Evolutionary conservation across 2,113 vertebrate species (phyloP).

Genomic region (Esox niger): DNA sequence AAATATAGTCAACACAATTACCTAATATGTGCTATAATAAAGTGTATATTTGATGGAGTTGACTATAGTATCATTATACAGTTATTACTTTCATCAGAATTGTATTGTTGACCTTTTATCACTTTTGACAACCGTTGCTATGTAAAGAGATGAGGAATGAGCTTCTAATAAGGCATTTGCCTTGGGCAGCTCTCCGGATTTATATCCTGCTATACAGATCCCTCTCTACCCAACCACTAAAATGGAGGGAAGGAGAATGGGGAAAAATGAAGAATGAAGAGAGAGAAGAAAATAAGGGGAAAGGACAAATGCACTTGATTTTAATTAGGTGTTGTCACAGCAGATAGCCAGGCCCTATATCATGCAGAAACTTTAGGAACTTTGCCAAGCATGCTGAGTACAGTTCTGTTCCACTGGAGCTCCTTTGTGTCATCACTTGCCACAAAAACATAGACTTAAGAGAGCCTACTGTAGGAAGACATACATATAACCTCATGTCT

Average conservation of each 20-base stretch:
- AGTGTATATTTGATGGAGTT: too few relatives aligned
- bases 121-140: constrained; percentile 69
- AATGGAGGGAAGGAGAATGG: constrained; percentile 6
- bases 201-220: constrained; percentile 58
- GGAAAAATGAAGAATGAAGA: background rate
- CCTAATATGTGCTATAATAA: too few relatives aligned
- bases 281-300: constrained; percentile 24
- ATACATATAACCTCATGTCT: too few relatives aligned
- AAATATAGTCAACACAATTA: too few relatives aligned
- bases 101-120: too few relatives aligned
- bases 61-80: too few relatives aligned
- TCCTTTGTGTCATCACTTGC: constrained; percentile 32
- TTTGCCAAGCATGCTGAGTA: constrained; percentile 52
- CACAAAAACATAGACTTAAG: constrained; percentile 40
- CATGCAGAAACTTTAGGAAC: constrained; percentile 52
- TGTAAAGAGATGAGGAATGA: constrained; percentile 70
- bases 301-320: constrained; percentile 64
- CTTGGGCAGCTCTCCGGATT: constrained; percentile 61
- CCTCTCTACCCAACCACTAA: constrained; percentile 32
- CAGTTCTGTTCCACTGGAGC: constrained; percentile 44
- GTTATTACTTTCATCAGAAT: too few relatives aligned
- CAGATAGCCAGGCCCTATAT: constrained; percentile 57
- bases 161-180: constrained; percentile 71
- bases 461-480: background rate
- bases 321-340: constrained; percentile 70